Conservation (phyloP, 2,797 vertebrate species). For the Rhinophrynus dorsalis region DNA sequence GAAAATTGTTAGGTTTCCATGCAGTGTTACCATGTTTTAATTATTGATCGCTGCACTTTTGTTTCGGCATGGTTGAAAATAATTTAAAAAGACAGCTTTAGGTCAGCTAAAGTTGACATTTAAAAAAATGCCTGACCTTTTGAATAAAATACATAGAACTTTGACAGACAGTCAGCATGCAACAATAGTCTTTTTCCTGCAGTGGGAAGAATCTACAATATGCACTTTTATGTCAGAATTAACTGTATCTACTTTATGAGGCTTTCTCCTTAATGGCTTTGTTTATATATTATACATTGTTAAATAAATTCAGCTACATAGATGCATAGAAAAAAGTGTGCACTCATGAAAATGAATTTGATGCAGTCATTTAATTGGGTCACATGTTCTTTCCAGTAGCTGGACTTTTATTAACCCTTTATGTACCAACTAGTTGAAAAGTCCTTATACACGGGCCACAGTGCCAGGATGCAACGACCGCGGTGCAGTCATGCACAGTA, state of each 20-base stretch:
- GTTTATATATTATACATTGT: too few relatives aligned
- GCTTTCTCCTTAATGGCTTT: too few relatives aligned
- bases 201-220: conserved; percentile 36
- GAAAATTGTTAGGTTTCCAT: conserved; percentile 3
- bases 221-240: conserved; percentile 26
- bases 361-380: too few relatives aligned
- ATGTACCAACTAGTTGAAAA: too few relatives aligned
- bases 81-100: conserved; percentile 38
- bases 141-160: conserved; percentile 50
- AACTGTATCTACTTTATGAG: background rate
- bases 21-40: conserved; percentile 35
- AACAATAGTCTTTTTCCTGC: conserved; percentile 41
- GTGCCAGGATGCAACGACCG: too few relatives aligned
- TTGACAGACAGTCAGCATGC: conserved; percentile 45
- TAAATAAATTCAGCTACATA: too few relatives aligned
- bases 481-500: too few relatives aligned
- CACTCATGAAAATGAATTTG: too few relatives aligned
- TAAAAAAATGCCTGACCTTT: conserved; percentile 47
- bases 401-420: too few relatives aligned
- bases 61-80: conserved; percentile 28
- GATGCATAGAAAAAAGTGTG: too few relatives aligned
- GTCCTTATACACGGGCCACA: too few relatives aligned
- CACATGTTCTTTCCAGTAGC: too few relatives aligned
- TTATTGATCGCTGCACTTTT: conserved; percentile 43
- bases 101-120: conserved; percentile 46